Evolutionary conservation across 2,888 invertebrate genomes (phyloP).

Genomic region (Noctua comes): DNA sequence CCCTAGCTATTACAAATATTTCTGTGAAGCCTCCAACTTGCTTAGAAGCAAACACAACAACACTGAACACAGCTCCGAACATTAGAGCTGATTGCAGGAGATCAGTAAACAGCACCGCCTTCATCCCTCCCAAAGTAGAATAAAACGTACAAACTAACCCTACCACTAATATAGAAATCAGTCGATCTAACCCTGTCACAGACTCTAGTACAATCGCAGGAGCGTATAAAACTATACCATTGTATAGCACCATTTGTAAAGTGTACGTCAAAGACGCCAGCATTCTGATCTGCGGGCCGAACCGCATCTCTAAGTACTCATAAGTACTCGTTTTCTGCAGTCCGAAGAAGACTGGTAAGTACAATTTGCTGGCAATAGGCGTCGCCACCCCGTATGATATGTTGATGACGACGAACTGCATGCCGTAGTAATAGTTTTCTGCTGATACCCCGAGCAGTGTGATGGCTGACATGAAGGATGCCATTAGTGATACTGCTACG

Average conservation of each 20-base stretch:
- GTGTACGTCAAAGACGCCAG: slow-evolving; percentile 96
- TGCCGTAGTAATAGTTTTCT: slow-evolving; percentile 96
- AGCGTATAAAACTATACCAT: slow-evolving; percentile 98
- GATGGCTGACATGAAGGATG: slow-evolving; percentile 98
- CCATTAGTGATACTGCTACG: slow-evolving; percentile 97
- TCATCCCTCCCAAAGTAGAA: slow-evolving; percentile 97
- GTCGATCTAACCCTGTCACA: slow-evolving; percentile 94
- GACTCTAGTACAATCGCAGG: slow-evolving; percentile 97
- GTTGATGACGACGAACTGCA: slow-evolving; percentile 95
- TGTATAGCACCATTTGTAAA: slow-evolving; percentile 96
- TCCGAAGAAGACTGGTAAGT: slow-evolving; percentile 96
- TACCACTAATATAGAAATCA: slow-evolving; percentile 93
- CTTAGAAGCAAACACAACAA: slow-evolving; percentile 93
- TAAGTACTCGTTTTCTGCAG: slow-evolving; percentile 96
- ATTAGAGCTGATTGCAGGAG: slow-evolving; percentile 96
- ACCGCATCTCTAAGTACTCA: slow-evolving; percentile 97
- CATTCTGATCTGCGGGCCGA: slow-evolving; percentile 94
- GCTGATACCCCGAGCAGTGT: slow-evolving; percentile 96
- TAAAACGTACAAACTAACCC: slow-evolving; percentile 96
- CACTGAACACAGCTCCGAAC: slow-evolving; percentile 95
- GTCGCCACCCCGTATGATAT: slow-evolving; percentile 94
- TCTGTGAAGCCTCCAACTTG: slow-evolving; percentile 92
- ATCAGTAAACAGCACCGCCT: slow-evolving; percentile 96
- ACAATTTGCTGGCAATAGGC: slow-evolving; percentile 94
- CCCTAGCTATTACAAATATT: slow-evolving; percentile 93